phyloP scores from a whole-genome alignment of 1,140 invertebrate species.

The Daktulosphaira vitifoliae region DNA sequence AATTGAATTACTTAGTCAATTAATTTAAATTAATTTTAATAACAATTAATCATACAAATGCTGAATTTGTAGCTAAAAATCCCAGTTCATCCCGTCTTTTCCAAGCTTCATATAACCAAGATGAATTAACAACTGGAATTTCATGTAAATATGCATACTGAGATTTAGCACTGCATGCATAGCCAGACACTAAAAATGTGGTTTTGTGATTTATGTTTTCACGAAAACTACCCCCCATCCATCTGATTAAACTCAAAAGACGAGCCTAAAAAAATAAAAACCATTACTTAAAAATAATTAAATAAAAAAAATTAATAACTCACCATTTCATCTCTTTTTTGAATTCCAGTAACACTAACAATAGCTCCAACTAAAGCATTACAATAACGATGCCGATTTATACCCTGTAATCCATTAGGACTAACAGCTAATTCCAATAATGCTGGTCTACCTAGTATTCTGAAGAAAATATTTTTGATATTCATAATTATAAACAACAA shows the following conservation, averaged over 20 bases:
- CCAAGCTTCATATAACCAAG: conserved; percentile 85
- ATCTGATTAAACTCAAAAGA: conserved; percentile 73
- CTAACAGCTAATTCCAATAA: conserved; percentile 62
- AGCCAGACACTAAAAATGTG: conserved; percentile 85
- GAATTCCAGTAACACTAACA: conserved; percentile 83
- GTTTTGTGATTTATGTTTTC: conserved; percentile 78
- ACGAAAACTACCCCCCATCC: conserved; percentile 88
- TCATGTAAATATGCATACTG: conserved; percentile 78
- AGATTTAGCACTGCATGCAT: conserved; percentile 79
- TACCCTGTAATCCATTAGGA: conserved; percentile 45
- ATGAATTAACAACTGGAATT: conserved; percentile 74
- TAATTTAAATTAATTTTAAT: background rate
- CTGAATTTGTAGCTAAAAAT: conserved; percentile 57
- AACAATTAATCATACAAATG: conserved; percentile 58
- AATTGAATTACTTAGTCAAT: background rate
- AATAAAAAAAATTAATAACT: conserved; percentile 41
- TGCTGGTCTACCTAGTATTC: conserved; percentile 49
- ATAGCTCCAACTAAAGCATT: conserved; percentile 74
- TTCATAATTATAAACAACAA: conserved; percentile 11
- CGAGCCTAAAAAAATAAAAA: conserved; percentile 40
- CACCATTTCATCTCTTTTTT: conserved; percentile 77
- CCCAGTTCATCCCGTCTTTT: conserved; percentile 58
- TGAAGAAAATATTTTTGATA: conserved; percentile 35
- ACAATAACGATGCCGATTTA: conserved; percentile 50
- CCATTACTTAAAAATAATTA: conserved; percentile 19